These are phyloP conservation scores for Bombus superbus DNA, from an alignment of 1,140 invertebrate genomes.

Conservation along the genomic window DNA sequence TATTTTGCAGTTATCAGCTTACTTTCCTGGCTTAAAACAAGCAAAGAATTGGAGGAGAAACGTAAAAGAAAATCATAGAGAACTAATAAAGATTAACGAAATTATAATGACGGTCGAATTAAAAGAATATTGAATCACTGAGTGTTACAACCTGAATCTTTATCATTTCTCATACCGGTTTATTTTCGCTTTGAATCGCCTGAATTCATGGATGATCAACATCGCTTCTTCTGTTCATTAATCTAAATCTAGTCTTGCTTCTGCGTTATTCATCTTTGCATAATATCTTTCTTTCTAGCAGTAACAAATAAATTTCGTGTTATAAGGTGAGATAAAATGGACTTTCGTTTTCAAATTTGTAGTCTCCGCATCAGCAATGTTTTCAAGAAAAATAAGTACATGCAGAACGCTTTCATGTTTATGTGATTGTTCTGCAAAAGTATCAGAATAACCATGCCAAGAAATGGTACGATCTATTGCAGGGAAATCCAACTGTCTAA, in stretches of 20 bases:
- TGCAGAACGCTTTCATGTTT: constrained; percentile 1
- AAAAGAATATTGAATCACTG: neutral
- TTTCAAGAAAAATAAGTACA: neutral
- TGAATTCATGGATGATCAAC: neutral
- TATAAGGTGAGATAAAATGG: neutral
- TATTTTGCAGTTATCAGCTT: neutral
- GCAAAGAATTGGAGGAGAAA: too few species aligned
- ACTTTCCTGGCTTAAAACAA: neutral
- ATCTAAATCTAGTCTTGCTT: neutral
- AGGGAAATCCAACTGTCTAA: constrained; percentile 50
- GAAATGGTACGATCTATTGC: constrained; percentile 56
- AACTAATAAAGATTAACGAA: neutral
- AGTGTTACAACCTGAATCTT: too few species aligned
- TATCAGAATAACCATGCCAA: constrained; percentile 56
- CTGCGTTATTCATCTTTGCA: neutral
- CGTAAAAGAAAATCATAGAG: neutral
- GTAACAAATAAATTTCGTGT: neutral
- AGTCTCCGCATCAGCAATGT: neutral
- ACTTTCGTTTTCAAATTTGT: neutral
- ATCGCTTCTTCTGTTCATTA: neutral
- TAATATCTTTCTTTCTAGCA: neutral
- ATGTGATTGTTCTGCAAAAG: constrained; percentile 29
- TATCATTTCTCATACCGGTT: too few species aligned
- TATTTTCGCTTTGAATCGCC: too few species aligned
- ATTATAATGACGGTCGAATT: neutral